Evolutionary conservation across 2,888 invertebrate species (phyloP).

Genomic region (Spilosoma lubricipeda): DNA sequence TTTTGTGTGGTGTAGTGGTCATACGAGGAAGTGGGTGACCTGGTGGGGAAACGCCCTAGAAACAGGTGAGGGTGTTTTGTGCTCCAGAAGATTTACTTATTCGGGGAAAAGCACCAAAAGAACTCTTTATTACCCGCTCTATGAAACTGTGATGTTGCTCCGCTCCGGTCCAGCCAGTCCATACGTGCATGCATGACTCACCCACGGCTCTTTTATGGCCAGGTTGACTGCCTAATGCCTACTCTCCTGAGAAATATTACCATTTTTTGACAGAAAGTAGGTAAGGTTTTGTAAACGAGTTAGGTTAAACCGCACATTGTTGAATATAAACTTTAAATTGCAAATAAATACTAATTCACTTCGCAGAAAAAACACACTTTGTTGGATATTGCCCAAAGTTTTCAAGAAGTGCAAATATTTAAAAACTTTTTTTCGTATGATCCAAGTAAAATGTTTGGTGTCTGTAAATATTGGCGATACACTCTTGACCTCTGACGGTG

Average conservation of each 20-base stretch:
- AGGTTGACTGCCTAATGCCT: neutral
- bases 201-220: neutral
- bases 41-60: too few relatives aligned
- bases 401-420: constrained; percentile 6
- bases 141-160: too few relatives aligned
- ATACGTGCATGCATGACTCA: neutral
- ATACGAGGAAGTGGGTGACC: too few relatives aligned
- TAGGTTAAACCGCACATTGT: neutral
- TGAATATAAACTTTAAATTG: neutral
- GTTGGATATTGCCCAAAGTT: neutral
- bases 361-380: constrained; percentile 4
- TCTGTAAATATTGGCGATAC: constrained; percentile 9
- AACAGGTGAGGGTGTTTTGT: too few relatives aligned
- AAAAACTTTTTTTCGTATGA: constrained; percentile 1
- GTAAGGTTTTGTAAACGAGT: neutral
- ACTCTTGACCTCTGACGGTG: neutral
- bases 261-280: neutral
- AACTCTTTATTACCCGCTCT: too few relatives aligned
- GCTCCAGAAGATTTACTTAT: too few relatives aligned
- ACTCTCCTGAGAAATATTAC: neutral
- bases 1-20: too few relatives aligned
- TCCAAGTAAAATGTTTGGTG: constrained; percentile 24
- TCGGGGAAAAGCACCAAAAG: too few relatives aligned
- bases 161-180: too few relatives aligned
- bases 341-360: neutral